These are phyloP conservation scores for Catostomus latipinnis DNA, from an alignment of 2,797 vertebrate species.

Conservation along the genomic window DNA sequence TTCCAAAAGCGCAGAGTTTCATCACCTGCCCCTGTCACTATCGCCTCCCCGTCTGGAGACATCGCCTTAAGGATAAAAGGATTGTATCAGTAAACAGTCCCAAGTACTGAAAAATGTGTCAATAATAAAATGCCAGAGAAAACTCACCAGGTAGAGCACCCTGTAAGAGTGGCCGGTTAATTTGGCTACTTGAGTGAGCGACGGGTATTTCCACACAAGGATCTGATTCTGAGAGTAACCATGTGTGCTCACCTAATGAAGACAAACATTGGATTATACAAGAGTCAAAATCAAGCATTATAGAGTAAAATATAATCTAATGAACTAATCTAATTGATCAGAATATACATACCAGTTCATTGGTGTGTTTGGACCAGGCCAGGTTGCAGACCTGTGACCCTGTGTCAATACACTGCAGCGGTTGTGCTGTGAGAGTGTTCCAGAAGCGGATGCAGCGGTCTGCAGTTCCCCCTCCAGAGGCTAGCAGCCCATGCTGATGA, in stretches of 20 bases:
- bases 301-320: too few species aligned
- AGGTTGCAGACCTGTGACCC: conserved; percentile 98
- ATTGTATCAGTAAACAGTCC: conserved; percentile 19
- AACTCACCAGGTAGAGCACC: conserved; percentile 94
- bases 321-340: neutral
- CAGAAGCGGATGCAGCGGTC: conserved; percentile 99
- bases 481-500: conserved; percentile 94
- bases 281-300: too few species aligned
- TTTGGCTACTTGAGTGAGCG: conserved; percentile 97
- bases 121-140: neutral
- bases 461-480: conserved; percentile 93
- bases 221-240: conserved; percentile 99
- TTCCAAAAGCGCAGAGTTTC: conserved; percentile 98
- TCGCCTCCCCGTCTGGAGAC: conserved; percentile 98
- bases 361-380: conserved; percentile 99
- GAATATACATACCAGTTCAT: conserved; percentile 88
- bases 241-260: conserved; percentile 92
- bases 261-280: neutral
- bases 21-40: conserved; percentile 96
- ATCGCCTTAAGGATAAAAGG: conserved; percentile 82
- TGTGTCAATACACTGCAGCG: conserved; percentile 95
- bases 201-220: conserved; percentile 98
- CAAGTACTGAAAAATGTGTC: conserved; percentile 35
- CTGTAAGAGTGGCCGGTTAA: conserved; percentile 96
- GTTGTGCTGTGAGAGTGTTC: conserved; percentile 97